Base-by-base conservation (phyloP, 1,140 invertebrate genomes). In the Temnothorax curvispinosus region DNA sequence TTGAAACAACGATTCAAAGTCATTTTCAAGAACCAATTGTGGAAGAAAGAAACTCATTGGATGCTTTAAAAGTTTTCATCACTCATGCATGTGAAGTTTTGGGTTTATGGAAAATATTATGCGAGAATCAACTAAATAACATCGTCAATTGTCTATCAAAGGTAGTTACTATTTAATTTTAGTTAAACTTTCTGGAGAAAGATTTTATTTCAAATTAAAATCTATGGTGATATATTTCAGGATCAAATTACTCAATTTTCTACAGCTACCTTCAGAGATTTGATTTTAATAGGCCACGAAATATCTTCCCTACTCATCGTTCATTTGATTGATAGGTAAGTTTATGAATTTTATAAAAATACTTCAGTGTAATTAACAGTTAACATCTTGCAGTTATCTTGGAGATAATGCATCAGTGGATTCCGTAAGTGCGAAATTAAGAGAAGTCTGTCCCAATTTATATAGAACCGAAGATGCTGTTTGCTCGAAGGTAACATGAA, bases 381-480 rank as follows among this genome's bases (percentile, higher is more conserved):
- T 86, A 64, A 87, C 88, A 85, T 92, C 87, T 65, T 86, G 5
- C 18, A 96, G 98, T 80, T 99, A 99, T 95, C 96, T 99, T 1
- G 97, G 98, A 77, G 99, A 99, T 94, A 99, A 99, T 95, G 98
- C 99, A 0, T 98, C 98, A 3, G 98, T 99, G 0, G 98, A 99
- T 94, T 97, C 98, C 0, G 98, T 99, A 52, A 99, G 98, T 86
- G 95, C 96, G 21, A 97, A 97, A 94, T 95, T 99, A n/a, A 96
- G 99, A 71, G 97, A 99, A 93, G 96, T 99, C 0, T 99, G 99
- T 94, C 99, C 99, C 0, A 98, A 97, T 91, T 96, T 99, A 1
- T 99, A 99, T 93, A 98, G 98, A 91, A 97, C 97, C 91, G 99
- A 99, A 96, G 99, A 99, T 96, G 99, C 98, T 21, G 98, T 98